Base-by-base conservation (phyloP, 2,797 vertebrate genomes). In the Arnoldichthys spilopterus region DNA sequence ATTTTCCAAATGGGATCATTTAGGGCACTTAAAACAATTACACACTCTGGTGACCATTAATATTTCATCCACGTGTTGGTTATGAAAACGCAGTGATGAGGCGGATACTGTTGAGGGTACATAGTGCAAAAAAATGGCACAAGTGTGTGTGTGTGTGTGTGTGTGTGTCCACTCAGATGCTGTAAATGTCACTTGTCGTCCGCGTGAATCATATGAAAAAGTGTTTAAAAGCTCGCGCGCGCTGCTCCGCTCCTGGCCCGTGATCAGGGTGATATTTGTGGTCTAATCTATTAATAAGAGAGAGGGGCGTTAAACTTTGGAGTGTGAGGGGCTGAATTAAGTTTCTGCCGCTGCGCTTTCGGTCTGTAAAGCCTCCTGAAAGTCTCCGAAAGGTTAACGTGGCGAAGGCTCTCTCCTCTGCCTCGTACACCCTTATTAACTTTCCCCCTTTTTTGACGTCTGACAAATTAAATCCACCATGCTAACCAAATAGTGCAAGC, bases 11-110 rank as follows among this genome's bases (percentile, higher is more conserved):
- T 94, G 94, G 91, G 93, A 93, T 94, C 94, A 94, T 95, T 96
- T 95, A 95, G 91, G 92, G 93, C 94, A 94, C 94, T 95, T 96
- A 94, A 94, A 37, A 95, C 93, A 94, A 95, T 96, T 93, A 95
- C 90, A 93, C 91, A 85, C 84, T 89, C 86, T 83, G 85, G 83
- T 90, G 91, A 87, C 85, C 86, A 93, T 95, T 93, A 95, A 95
- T 96, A 94, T 95, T 95, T 94, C 89, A 94, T 91, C 85, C 79
- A 72, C 84, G 89, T 91, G 90, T 94, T 92, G 92, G 93, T 93
- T 91, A 91, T 91, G 89, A 87, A 91, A 89, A 89, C 88, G 82
- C 82, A 85, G 86, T 74, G 85, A 85, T 22, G 63, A 73, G 15
- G 69, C 13, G 56, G 73, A 30, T 34, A 74, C 54, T 72, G 54